phyloP scores from a whole-genome alignment of 2,113 vertebrate species.

The Malurus elegans region DNA sequence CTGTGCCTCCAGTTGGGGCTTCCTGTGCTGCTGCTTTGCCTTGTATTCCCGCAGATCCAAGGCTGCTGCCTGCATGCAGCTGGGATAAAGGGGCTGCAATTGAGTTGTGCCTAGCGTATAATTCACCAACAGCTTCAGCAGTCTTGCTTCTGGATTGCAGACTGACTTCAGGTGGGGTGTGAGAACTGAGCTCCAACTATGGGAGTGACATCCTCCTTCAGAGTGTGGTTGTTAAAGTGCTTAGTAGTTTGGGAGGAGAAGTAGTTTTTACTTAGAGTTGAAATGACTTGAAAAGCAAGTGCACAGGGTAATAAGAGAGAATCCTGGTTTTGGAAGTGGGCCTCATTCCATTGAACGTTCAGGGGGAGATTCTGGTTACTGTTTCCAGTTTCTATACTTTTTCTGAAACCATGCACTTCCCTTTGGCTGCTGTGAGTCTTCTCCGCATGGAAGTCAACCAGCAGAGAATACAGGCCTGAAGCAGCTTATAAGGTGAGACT shows the following conservation, averaged over 20 bases:
- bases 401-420: neutral
- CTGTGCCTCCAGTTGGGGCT: neutral
- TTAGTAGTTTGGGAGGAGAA: neutral
- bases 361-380: neutral
- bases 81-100: neutral
- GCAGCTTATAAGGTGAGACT: neutral
- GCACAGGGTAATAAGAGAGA: neutral
- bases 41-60: neutral
- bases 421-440: neutral
- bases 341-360: neutral
- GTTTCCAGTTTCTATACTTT: neutral
- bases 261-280: neutral
- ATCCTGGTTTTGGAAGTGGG: neutral
- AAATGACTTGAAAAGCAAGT: neutral
- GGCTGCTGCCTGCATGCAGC: neutral
- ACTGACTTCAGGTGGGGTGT: neutral
- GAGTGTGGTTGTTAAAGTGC: neutral
- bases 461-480: neutral
- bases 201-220: neutral
- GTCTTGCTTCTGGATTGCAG: fast-evolving
- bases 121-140: neutral
- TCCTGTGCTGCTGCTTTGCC: neutral
- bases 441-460: neutral
- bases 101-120: neutral
- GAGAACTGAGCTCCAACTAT: neutral